These are phyloP conservation scores for Coelopa pilipes DNA, from an alignment of 2,888 invertebrate species.

Conservation along the genomic window DNA sequence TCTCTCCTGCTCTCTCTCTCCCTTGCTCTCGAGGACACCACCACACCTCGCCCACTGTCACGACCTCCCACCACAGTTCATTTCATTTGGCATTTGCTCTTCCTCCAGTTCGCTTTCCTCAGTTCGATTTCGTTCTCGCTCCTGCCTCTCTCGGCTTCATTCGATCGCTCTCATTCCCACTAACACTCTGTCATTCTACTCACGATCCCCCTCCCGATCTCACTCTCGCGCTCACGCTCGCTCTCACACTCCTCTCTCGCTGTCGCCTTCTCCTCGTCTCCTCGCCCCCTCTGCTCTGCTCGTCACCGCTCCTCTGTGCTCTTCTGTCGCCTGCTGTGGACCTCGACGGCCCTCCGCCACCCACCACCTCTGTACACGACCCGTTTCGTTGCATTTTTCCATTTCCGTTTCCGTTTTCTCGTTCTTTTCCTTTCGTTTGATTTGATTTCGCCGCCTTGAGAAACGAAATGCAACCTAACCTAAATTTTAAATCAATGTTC, in stretches of 20 bases:
- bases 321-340: neutral
- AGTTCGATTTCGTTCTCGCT: no score
- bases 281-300: no score
- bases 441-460: neutral
- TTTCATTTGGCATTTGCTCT: neutral
- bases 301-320: no score
- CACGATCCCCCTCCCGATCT: no score
- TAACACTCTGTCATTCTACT: no score
- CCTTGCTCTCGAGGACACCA: neutral
- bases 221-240: no score
- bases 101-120: no score
- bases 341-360: neutral
- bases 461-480: neutral
- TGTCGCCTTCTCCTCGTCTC: no score
- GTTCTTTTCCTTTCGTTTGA: neutral
- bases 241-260: no score
- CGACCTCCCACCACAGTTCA: neutral
- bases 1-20: neutral
- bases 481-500: conserved; percentile 6
- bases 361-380: neutral
- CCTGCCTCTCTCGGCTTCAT: no score
- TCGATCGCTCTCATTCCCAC: no score
- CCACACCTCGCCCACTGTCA: neutral
- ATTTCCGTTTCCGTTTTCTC: neutral
- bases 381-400: neutral